Evolutionary conservation across 2,113 vertebrate species (phyloP).

Genomic region (Chionis minor): DNA sequence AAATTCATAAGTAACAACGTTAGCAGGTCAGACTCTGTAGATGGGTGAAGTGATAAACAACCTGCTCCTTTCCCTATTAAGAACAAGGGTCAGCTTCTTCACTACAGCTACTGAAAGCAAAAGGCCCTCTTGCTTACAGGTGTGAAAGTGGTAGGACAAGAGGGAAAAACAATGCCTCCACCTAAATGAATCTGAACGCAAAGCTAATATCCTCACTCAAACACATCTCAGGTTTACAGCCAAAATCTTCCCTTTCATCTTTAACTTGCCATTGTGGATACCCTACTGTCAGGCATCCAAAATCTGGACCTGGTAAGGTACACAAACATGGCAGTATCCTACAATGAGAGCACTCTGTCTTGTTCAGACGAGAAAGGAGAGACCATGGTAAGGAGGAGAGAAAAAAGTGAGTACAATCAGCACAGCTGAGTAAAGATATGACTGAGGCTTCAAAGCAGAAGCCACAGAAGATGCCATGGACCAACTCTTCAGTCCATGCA

Average conservation of each 20-base stretch:
- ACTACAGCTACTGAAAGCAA: background rate
- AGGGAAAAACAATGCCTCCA: background rate
- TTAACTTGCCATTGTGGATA: background rate
- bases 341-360: background rate
- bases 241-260: background rate
- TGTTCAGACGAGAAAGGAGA: background rate
- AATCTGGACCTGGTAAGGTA: background rate
- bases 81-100: background rate
- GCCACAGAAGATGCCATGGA: background rate
- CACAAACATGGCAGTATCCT: background rate
- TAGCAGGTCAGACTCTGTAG: background rate
- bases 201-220: background rate
- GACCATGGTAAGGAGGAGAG: background rate
- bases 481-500: background rate
- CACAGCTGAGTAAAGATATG: background rate
- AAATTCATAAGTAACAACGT: background rate
- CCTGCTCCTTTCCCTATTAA: background rate
- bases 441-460: background rate
- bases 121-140: background rate
- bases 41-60: conserved; percentile 21
- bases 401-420: background rate
- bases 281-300: background rate
- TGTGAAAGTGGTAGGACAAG: background rate
- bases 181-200: background rate
- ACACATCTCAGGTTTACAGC: background rate